Evolutionary conservation across 2,113 vertebrate species (phyloP).

Genomic region (Carassius auratus): DNA sequence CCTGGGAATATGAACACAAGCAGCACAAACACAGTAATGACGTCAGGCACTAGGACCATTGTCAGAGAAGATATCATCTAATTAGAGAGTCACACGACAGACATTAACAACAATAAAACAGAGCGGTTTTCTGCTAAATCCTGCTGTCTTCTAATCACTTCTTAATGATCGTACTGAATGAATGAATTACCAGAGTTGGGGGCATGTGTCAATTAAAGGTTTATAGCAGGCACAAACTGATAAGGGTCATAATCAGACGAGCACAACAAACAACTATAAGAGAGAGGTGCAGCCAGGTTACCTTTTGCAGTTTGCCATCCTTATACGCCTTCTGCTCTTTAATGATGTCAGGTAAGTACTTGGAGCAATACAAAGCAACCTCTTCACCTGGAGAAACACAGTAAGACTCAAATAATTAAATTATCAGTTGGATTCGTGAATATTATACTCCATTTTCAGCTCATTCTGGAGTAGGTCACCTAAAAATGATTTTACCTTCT

Average conservation of each 20-base stretch:
- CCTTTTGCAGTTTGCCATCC: constrained; percentile 97
- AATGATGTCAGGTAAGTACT: constrained; percentile 96
- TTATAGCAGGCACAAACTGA: not conserved
- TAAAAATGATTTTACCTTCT: not conserved
- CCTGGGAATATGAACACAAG: constrained; percentile 70
- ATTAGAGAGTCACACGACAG: not conserved
- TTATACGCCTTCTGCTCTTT: constrained; percentile 96
- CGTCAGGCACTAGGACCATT: not conserved
- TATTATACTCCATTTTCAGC: not conserved
- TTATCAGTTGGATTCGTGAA: not conserved
- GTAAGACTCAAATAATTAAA: not conserved
- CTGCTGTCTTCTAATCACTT: not conserved
- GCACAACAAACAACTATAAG: not conserved
- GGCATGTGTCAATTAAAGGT: not conserved
- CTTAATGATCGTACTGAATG: not conserved
- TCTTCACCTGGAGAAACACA: constrained; percentile 86
- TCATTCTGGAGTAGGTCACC: not conserved
- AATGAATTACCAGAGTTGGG: not conserved
- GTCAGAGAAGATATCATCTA: not conserved
- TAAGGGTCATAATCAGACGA: too few species aligned
- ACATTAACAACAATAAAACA: not conserved
- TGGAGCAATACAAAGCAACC: constrained; percentile 97
- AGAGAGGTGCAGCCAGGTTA: constrained; percentile 57
- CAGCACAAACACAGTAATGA: constrained; percentile 33
- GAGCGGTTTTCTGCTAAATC: not conserved